Evolutionary conservation across 2,113 vertebrate species (phyloP), one percentile per base, ranked within the genome.

Genomic region (Trochalopteron elliotii): DNA sequence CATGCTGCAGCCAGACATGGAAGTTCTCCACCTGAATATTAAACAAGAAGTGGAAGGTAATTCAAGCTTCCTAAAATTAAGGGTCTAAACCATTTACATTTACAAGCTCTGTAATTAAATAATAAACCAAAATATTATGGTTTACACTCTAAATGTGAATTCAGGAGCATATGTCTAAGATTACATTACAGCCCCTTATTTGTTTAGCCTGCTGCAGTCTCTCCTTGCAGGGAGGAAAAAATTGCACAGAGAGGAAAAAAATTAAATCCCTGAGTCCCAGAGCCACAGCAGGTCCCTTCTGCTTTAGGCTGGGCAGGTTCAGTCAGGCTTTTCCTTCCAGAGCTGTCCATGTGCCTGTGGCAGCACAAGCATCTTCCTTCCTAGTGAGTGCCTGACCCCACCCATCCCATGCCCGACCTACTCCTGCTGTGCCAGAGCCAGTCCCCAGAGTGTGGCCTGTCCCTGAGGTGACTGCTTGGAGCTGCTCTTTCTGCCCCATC

Each of bases 91-190:
- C 56, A 93, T 93, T 95, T 94, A 88, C 84, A 74, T 83, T 95
- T 94, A 86, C 87, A 95, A 79, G 89, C 55, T 71, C 84, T 75
- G 76, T 94, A 94, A 97, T 94, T 95, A 96, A 96, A 96, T 96
- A 94, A 96, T 93, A 97, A 97, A 92, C 37, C 69, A 74, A 88
- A 93, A 92, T 74, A 95, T 71, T 77, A 80, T 7, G 2, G 93
- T 77, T 95, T 70, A 47, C 7, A 4, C 65, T 94, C 61, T 60
- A 89, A 94, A 94, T 70, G 52, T 39, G 90, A 81, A 94, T 94
- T 92, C 83, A 78, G 60, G 83, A 83, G 67, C 79, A 22, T 68
- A 71, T 67, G 81, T 87, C 87, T 89, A 76, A 91, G 93, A 93
- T 74, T 90, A 71, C 61, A 86, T 94, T 93, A 84, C 69, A 88